Evolutionary conservation across 2,888 invertebrate genomes (phyloP).

Genomic region (Heliconius erato): DNA sequence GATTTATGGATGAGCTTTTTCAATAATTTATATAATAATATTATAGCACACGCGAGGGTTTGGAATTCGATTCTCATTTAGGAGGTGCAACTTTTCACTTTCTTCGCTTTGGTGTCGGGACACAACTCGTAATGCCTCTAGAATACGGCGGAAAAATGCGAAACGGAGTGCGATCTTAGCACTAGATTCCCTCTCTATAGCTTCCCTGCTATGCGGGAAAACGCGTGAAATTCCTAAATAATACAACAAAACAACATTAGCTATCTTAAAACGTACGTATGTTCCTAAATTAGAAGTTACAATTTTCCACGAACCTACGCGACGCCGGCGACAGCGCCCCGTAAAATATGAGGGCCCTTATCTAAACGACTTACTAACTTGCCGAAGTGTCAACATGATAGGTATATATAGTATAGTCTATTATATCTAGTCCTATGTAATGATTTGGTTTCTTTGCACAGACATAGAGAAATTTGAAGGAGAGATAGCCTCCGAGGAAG

Average conservation of each 20-base stretch:
- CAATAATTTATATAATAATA: too few relatives aligned
- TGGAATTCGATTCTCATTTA: too few relatives aligned
- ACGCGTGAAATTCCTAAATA: not conserved
- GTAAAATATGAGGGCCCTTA: slow-evolving; percentile 21
- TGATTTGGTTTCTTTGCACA: too few relatives aligned
- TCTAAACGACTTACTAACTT: slow-evolving; percentile 23
- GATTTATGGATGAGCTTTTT: not conserved
- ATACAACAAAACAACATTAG: not conserved
- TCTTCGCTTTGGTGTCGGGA: too few relatives aligned
- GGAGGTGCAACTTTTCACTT: accelerated
- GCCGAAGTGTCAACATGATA: not conserved
- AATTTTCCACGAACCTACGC: not conserved
- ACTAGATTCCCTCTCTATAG: not conserved
- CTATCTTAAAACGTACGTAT: not conserved
- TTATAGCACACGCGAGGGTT: too few relatives aligned
- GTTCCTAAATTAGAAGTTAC: slow-evolving; percentile 6
- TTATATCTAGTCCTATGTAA: too few relatives aligned
- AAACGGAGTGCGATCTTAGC: too few relatives aligned
- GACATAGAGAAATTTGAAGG: too few relatives aligned
- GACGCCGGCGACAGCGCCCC: not conserved
- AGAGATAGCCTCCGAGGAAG: too few relatives aligned
- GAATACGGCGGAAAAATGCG: too few relatives aligned
- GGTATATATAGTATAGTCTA: not conserved
- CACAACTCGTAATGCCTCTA: too few relatives aligned
- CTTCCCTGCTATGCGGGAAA: too few relatives aligned